These are phyloP conservation scores for Takifugu rubripes DNA, from an alignment of 2,797 vertebrate species.

Conservation along the genomic window DNA sequence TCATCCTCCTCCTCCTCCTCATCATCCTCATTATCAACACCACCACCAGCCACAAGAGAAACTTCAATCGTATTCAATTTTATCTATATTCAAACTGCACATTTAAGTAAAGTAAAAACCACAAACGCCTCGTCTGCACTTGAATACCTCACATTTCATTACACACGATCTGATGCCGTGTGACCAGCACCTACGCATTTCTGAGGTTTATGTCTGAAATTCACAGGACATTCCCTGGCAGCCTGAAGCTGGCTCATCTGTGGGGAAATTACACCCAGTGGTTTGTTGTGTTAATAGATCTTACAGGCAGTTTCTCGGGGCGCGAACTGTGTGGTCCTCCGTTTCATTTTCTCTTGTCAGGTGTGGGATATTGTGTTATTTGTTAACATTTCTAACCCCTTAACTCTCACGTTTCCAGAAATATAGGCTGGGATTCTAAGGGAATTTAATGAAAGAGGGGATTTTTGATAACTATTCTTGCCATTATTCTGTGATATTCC, in stretches of 20 bases:
- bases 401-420: slow-evolving; percentile 39
- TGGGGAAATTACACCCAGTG: slow-evolving; percentile 61
- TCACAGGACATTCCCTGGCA: slow-evolving; percentile 55
- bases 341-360: slow-evolving; percentile 48
- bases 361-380: slow-evolving; percentile 57
- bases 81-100: too few species aligned
- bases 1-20: too few species aligned
- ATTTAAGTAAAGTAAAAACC: too few species aligned
- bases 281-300: slow-evolving; percentile 70
- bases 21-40: too few species aligned
- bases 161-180: not conserved
- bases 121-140: not conserved
- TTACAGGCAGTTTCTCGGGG: slow-evolving; percentile 49
- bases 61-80: too few species aligned
- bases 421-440: slow-evolving; percentile 22
- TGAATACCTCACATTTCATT: not conserved
- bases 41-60: too few species aligned
- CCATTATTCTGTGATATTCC: slow-evolving; percentile 4
- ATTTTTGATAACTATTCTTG: slow-evolving; percentile 5
- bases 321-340: slow-evolving; percentile 68
- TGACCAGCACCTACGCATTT: slow-evolving; percentile 34
- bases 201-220: slow-evolving; percentile 50
- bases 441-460: slow-evolving; percentile 19
- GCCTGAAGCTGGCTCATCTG: slow-evolving; percentile 55
- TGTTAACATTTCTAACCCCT: slow-evolving; percentile 57